phyloP scores from a whole-genome alignment of 23 tunicate species.

The Halocynthia roretzi region DNA sequence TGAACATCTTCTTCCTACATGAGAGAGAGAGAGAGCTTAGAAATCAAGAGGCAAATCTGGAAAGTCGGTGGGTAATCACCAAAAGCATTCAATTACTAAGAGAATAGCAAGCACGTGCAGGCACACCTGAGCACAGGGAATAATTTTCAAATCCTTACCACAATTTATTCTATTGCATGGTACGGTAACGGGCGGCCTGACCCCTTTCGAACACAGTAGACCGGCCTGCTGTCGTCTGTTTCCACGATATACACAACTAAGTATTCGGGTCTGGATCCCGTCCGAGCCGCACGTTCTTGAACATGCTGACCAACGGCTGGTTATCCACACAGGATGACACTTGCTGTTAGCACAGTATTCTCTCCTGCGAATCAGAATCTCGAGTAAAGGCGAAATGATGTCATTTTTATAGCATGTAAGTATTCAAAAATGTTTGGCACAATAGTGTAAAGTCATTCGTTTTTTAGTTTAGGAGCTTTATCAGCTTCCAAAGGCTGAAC shows the following conservation, averaged over 20 bases:
- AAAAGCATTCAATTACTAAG: background rate
- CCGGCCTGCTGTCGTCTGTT: slow-evolving; percentile 72
- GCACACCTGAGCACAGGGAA: background rate
- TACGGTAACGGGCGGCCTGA: slow-evolving; percentile 49
- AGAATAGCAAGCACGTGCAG: background rate
- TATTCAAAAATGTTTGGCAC: background rate
- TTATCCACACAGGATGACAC: slow-evolving; percentile 72
- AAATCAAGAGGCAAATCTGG: background rate
- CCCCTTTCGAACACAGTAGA: slow-evolving; percentile 30
- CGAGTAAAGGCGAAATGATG: background rate
- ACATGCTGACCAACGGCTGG: slow-evolving; percentile 80
- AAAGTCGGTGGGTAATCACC: background rate
- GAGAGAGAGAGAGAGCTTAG: background rate
- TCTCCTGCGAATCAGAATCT: slow-evolving; percentile 22
- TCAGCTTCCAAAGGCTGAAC: background rate
- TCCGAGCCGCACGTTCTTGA: slow-evolving; percentile 70
- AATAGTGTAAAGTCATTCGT: background rate
- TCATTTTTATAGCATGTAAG: background rate
- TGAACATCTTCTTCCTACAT: no score
- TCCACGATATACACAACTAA: slow-evolving; percentile 73
- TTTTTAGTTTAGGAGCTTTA: background rate
- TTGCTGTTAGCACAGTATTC: slow-evolving; percentile 38
- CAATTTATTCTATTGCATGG: slow-evolving; percentile 58
- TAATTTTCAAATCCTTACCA: background rate
- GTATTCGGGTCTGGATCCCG: slow-evolving; percentile 75